phyloP scores from a whole-genome alignment of 2,888 invertebrate genomes.

The Temnothorax rugatulus region DNA sequence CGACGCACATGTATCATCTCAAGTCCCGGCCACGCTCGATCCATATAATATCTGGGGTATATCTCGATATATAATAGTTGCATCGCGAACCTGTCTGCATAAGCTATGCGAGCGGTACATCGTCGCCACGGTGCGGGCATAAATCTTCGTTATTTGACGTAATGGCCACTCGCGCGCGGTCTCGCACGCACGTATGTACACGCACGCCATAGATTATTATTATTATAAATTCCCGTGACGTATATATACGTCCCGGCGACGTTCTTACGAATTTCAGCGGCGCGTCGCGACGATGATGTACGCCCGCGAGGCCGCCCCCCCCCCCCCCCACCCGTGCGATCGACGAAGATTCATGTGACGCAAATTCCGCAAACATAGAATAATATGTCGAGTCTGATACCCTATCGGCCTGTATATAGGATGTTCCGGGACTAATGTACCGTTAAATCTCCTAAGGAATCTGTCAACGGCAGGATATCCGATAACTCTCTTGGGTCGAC shows the following conservation, averaged over 20 bases:
- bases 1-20: constrained; percentile 72
- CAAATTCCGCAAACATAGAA: constrained; percentile 44
- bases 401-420: constrained; percentile 33
- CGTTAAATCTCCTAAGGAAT: constrained; percentile 52
- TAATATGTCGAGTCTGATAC: constrained; percentile 16
- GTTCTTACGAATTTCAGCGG: constrained; percentile 49
- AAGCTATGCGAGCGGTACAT: constrained; percentile 35
- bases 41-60: constrained; percentile 58
- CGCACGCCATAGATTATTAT: constrained; percentile 51
- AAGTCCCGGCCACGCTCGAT: constrained; percentile 61
- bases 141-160: constrained; percentile 55
- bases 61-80: constrained; percentile 44
- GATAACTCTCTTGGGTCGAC: constrained; percentile 39
- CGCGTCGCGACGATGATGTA: neutral
- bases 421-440: constrained; percentile 48
- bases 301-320: neutral
- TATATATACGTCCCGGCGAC: neutral
- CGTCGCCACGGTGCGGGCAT: constrained; percentile 45
- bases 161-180: constrained; percentile 39
- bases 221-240: constrained; percentile 49
- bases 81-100: constrained; percentile 8
- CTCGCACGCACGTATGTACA: neutral
- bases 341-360: constrained; percentile 47
- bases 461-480: constrained; percentile 50
- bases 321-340: neutral